Percentiles rank a stretch among this genome's conserved stretches.
Evolutionary conservation across 2,797 vertebrate genomes (phyloP).

Genomic region (Notolepis coatsorum): DNA sequence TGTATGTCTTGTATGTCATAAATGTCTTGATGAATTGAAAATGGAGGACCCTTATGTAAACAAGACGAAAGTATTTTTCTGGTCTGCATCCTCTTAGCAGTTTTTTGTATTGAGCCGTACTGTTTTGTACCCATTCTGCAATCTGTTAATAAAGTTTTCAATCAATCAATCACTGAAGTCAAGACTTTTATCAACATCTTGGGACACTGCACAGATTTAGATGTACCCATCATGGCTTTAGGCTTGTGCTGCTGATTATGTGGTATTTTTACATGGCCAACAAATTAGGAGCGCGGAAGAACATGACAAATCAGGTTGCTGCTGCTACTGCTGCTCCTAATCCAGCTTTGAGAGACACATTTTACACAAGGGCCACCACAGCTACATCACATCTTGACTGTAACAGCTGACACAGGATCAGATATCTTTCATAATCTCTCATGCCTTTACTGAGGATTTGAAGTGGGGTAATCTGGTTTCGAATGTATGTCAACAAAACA

Average conservation of each 20-base stretch:
- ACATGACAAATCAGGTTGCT: no score
- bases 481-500: neutral
- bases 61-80: no score
- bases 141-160: no score
- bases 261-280: slow-evolving; percentile 50
- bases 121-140: no score
- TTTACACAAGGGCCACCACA: slow-evolving; percentile 45
- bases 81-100: no score
- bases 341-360: slow-evolving; percentile 55
- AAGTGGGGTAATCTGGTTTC: slow-evolving; percentile 1
- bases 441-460: slow-evolving; percentile 14
- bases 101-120: no score
- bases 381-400: neutral
- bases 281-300: slow-evolving; percentile 48
- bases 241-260: neutral
- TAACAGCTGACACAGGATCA: slow-evolving; percentile 39
- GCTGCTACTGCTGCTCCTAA: slow-evolving; percentile 48
- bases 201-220: slow-evolving; percentile 10
- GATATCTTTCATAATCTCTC: slow-evolving; percentile 42
- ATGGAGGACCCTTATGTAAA: no score
- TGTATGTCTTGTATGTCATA: no score
- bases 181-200: no score
- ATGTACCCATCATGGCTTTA: slow-evolving; percentile 40
- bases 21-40: no score
- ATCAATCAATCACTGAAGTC: no score